Evolutionary conservation across 2,113 vertebrate genomes (phyloP), one percentile per base, ranked within the genome.

Genomic region (Oryzias curvinotus): DNA sequence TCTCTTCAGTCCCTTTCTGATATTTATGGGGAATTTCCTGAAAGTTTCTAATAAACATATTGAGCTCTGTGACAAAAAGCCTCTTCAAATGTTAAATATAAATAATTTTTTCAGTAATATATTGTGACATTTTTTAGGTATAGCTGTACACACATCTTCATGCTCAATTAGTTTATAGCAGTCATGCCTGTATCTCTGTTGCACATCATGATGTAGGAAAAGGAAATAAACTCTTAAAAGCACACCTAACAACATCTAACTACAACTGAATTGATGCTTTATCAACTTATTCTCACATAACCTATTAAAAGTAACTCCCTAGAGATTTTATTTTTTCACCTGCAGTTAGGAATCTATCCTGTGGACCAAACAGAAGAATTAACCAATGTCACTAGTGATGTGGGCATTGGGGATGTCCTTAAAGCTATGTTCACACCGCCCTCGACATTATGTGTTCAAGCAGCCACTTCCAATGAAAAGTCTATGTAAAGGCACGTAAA

Each of bases 1-100:
- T 26, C n/a, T 44, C 41, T 65, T 65, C 7, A 14, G 26, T 17
- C 17, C 8, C 23, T 57, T 23, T 21, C 44, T 3, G 26, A 25
- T 17, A 36, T 61, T 50, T 67, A 26, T 63, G 55, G 51, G 48
- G 66, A 76, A 80, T 68, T 76, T 76, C 14, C 69, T 78, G 46
- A 48, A 54, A 78, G 58, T 65, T 49, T 60, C 57, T 76, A 41
- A 69, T 58, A 52, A 63, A 81, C 65, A 50, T 47, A 52, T 52
- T 76, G 65, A 71, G 48, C 56, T 50, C 1, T 3, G 13, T 42
- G 65, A 75, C 75, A 80, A 71, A 57, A 53, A 43, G 18, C 15
- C 23, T n/a, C 61, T 68, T 81, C 57, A 63, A 36, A 59, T 67
- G 62, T 1, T 13, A 68, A 58, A 68, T 19, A 51, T 45, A 64